Evolutionary conservation across 2,888 invertebrate species (phyloP).

Genomic region (Mimachlamys varia): DNA sequence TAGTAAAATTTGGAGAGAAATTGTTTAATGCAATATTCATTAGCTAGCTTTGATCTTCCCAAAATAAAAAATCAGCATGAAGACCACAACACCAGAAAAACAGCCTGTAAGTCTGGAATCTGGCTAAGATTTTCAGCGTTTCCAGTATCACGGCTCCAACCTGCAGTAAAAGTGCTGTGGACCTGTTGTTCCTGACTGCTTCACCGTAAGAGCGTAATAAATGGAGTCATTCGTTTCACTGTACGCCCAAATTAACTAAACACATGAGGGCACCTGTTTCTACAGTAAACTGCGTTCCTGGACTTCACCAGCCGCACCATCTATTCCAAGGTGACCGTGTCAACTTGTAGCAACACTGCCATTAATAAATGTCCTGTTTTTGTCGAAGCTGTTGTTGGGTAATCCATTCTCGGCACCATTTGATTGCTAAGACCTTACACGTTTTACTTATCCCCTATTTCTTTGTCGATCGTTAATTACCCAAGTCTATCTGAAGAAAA

Average conservation of each 20-base stretch:
- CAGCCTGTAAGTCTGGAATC: neutral
- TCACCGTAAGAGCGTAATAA: neutral
- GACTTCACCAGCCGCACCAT: neutral
- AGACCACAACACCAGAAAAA: neutral
- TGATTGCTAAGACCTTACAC: slow-evolving; percentile 28
- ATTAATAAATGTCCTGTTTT: neutral
- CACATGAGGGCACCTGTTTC: slow-evolving; percentile 26
- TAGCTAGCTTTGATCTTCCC: no score
- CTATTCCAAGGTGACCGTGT: slow-evolving; percentile 18
- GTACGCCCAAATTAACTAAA: slow-evolving; percentile 20
- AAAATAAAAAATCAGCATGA: no score
- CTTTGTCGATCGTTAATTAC: slow-evolving; percentile 12
- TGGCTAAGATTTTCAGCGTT: neutral
- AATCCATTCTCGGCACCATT: neutral
- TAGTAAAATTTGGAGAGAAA: no score
- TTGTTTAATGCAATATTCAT: no score
- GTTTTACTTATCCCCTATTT: neutral
- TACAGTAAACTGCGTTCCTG: neutral
- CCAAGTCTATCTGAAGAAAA: neutral
- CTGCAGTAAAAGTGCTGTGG: neutral
- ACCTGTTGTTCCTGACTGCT: neutral
- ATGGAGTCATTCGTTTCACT: slow-evolving; percentile 13
- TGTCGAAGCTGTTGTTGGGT: neutral
- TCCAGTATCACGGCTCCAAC: neutral
- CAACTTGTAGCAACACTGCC: neutral